Evolutionary conservation across 2,888 invertebrate genomes (phyloP), one percentile per base, ranked within the genome.

Genomic region (Polydrusus pterygomalis): DNA sequence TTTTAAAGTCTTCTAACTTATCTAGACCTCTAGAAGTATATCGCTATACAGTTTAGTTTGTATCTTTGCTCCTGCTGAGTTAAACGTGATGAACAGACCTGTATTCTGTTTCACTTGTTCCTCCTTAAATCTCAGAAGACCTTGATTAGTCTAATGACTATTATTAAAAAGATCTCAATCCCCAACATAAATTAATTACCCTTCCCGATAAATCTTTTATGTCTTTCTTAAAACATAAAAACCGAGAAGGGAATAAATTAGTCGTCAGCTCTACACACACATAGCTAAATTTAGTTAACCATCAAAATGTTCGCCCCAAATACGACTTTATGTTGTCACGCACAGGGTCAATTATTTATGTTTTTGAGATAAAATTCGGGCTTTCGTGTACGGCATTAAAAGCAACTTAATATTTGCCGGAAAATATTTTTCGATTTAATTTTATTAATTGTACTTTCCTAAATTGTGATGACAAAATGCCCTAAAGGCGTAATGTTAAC

Each of bases 251-350:
- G 49, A 64, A 64, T 64, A 30, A 49, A 64, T 64, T 49, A 64
- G 40, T 47, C 43, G 11, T 30, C 15, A 47, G 34, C 64, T 30
- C 25, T 25, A 5, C 25, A 64, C 64, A 64, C 49, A 64, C 49
- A 43, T 49, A 17, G 34, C 64, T 64, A 64, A 64, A 64, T 64
- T 64, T 64, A 64, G 64, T 49, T 30, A 64, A 64, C 49, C 47
- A 47, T 38, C 30, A 40, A 56, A 56, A 58, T 69, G 18, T 40
- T 38, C 58, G 43, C 69, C 65, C 65, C 65, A 64, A 65, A 72
- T 63, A 47, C 43, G 45, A 64, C 43, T 65, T 45, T 65, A 65
- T 72, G 72, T 34, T 64, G 49, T 51, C 72, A 72, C 72, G 72
- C 72, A 72, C 64, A 25, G 64, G 45, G 11, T 64, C 49, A 47